Evolutionary conservation across 2,797 vertebrate species (phyloP).

Genomic region (Oophaga sylvatica): DNA sequence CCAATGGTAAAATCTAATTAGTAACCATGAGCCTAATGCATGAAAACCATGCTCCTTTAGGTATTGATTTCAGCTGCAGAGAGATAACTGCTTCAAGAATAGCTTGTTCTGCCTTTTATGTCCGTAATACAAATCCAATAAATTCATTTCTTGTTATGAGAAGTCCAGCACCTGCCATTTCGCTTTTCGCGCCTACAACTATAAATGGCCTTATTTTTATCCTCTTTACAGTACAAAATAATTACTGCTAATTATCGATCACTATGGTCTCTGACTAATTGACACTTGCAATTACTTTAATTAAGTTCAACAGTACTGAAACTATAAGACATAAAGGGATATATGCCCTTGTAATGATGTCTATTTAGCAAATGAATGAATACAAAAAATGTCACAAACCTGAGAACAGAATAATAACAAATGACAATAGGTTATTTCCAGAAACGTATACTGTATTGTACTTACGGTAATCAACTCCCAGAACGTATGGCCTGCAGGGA

Average conservation of each 20-base stretch:
- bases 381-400: not conserved
- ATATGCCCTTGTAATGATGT: not conserved
- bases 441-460: not conserved
- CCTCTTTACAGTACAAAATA: conserved; percentile 58
- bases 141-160: conserved; percentile 35
- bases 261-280: conserved; percentile 62
- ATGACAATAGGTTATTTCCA: not conserved
- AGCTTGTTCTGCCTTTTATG: conserved; percentile 46
- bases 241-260: conserved; percentile 72
- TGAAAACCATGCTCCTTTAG: conserved; percentile 35
- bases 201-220: conserved; percentile 59
- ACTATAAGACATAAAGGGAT: not conserved
- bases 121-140: conserved; percentile 54
- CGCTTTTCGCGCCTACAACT: conserved; percentile 59
- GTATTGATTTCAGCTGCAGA: not conserved
- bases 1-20: conserved; percentile 56
- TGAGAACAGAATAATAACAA: not conserved
- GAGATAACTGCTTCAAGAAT: not conserved
- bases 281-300: conserved; percentile 66
- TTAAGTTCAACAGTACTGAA: not conserved
- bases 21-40: conserved; percentile 33
- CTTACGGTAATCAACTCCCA: no score
- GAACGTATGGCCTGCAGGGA: not conserved
- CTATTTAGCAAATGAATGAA: not conserved
- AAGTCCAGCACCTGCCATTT: conserved; percentile 53